Evolutionary conservation across 2,113 vertebrate species (phyloP), one percentile per base, ranked within the genome.

Genomic region (Lonchura striata): DNA sequence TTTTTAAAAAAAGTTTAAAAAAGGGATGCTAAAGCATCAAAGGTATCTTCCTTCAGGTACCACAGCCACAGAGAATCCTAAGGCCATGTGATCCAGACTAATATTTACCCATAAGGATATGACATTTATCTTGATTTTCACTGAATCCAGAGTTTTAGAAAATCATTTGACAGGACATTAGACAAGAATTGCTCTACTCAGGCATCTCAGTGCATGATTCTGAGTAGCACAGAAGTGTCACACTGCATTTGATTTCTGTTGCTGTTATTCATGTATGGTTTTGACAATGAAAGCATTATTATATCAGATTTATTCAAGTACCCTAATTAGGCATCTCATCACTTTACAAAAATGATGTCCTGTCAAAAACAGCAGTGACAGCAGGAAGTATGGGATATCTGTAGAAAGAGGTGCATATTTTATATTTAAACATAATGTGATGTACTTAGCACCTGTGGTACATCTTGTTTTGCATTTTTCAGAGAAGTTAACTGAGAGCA

Each of bases 51-150:
- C 17, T 79, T 49, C 4, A 21, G 49, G 37, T 79, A 30, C 25
- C 5, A 8, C 50, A 49, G 60, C 22, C 39, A 10, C 27, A 39
- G 65, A 83, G 23, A 60, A 22, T 25, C 61, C 42, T 21, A 53
- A 85, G 54, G 42, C 66, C 30, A 13, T 30, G 42, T 8, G 37
- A 31, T 87, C n/a, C 3, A 5, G 56, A 25, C 49, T 61, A 63
- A 61, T 59, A 59, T 69, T 91, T 94, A 47, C 82, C 31, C 30
- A 24, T 69, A 72, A 44, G 41, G 49, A 54, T 50, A 25, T 52
- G 69, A 59, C 50, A 76, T 92, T 81, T 47, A 56, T 87, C 74
- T 87, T 79, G 53, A 83, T 95, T 94, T 89, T 76, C n/a, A 79
- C 21, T 69, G 63, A 78, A 65, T 57, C 49, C 5, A 52, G 64